Conservation (phyloP, 2,113 vertebrate genomes). For the Actinemys pallida region DNA sequence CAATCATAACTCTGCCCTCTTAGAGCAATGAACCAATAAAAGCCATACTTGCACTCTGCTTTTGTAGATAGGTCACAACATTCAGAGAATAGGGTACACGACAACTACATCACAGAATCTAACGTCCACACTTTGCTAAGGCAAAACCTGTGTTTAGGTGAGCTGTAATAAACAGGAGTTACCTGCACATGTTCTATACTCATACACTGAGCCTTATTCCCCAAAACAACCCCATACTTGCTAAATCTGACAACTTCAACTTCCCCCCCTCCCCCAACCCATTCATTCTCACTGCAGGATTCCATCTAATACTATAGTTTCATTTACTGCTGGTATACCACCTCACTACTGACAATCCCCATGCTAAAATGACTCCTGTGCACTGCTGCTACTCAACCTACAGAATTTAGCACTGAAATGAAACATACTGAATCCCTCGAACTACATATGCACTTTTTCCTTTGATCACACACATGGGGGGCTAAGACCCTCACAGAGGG, state of each 20-base stretch:
- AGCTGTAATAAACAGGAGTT: background rate
- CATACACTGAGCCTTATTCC: background rate
- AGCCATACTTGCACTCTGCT: background rate
- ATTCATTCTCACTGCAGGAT: background rate
- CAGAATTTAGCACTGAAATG: constrained; percentile 23
- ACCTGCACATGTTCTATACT: background rate
- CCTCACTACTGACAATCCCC: background rate
- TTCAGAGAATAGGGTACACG: rapidly evolving
- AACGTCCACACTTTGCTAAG: background rate
- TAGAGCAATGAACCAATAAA: constrained; percentile 68
- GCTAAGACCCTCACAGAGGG: background rate
- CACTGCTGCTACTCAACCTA: background rate
- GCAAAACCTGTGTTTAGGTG: rapidly evolving
- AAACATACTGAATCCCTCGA: background rate
- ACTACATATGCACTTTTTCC: background rate
- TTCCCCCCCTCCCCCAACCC: background rate
- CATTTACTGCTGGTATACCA: background rate
- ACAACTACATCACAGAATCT: background rate
- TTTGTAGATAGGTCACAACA: constrained; percentile 4
- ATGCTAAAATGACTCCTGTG: background rate
- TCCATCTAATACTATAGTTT: background rate
- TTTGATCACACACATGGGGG: background rate
- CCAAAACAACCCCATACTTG: background rate
- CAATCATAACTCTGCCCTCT: constrained; percentile 59
- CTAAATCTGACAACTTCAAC: background rate